Percentiles rank a stretch among this genome's conserved stretches.
These are phyloP conservation scores for Tridacna gigas DNA, from an alignment of 2,888 invertebrate genomes.

Conservation along the genomic window DNA sequence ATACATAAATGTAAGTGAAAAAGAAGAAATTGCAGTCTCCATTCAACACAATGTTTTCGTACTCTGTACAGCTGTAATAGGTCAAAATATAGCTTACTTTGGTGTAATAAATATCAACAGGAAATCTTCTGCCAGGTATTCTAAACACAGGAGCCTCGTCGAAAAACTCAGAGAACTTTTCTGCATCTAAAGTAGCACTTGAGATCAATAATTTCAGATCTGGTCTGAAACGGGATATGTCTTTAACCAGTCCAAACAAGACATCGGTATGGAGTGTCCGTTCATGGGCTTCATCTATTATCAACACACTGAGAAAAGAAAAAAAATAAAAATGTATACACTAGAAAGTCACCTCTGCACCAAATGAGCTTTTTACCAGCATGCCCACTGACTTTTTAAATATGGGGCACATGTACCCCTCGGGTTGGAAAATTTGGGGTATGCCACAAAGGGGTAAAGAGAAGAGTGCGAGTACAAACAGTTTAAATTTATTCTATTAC, in stretches of 20 bases:
- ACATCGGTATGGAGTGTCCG: slow-evolving; percentile 99
- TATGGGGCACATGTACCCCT: too few relatives aligned
- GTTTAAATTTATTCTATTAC: too few relatives aligned
- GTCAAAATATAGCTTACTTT: slow-evolving; percentile 86
- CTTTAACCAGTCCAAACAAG: slow-evolving; percentile 96
- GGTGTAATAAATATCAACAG: slow-evolving; percentile 99
- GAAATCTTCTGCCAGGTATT: slow-evolving; percentile 98
- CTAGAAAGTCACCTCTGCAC: too few relatives aligned
- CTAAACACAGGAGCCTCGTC: slow-evolving; percentile 99
- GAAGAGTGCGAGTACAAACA: too few relatives aligned
- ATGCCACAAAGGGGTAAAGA: too few relatives aligned
- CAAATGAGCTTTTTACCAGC: too few relatives aligned
- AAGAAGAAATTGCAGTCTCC: too few relatives aligned
- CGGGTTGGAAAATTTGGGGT: too few relatives aligned
- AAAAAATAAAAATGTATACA: slow-evolving; percentile 8
- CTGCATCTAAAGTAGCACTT: slow-evolving; percentile 98
- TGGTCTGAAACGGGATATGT: slow-evolving; percentile 94
- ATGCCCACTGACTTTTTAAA: too few relatives aligned
- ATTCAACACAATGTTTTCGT: too few relatives aligned
- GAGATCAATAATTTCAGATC: slow-evolving; percentile 98
- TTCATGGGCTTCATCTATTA: slow-evolving; percentile 99
- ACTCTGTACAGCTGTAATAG: too few relatives aligned
- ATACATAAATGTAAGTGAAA: too few relatives aligned
- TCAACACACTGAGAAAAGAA: slow-evolving; percentile 98
- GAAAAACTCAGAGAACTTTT: slow-evolving; percentile 98